These are phyloP conservation scores for Tipula lateralis DNA, from an alignment of 2,888 invertebrate species.

Conservation along the genomic window DNA sequence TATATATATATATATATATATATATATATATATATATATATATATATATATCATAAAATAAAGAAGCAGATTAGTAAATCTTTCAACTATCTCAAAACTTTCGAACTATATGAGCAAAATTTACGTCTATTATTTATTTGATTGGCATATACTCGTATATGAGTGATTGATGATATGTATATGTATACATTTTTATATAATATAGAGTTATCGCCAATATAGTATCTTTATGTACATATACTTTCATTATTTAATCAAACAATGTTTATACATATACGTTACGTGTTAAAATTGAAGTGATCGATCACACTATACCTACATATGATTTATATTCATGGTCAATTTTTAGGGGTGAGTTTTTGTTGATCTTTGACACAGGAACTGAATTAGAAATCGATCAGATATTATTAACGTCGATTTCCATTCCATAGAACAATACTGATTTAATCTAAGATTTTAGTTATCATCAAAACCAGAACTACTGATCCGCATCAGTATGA, in stretches of 20 bases:
- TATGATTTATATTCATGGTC: not conserved
- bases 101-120: not conserved
- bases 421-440: no score
- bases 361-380: not conserved
- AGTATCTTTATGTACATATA: not conserved
- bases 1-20: no score
- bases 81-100: not conserved
- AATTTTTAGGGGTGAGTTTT: not conserved
- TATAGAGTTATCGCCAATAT: not conserved
- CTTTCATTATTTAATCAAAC: not conserved
- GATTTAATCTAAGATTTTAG: no score
- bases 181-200: not conserved
- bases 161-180: not conserved
- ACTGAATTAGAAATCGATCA: not conserved
- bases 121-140: not conserved
- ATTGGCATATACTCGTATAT: not conserved
- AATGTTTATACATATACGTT: not conserved
- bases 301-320: not conserved
- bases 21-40: no score
- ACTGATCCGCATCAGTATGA: not conserved
- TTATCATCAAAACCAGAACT: not conserved
- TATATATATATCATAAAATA: not conserved
- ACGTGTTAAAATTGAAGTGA: not conserved
- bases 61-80: not conserved
- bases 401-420: not conserved